phyloP scores from a whole-genome alignment of 2,113 vertebrate species.

The Chionis minor region DNA sequence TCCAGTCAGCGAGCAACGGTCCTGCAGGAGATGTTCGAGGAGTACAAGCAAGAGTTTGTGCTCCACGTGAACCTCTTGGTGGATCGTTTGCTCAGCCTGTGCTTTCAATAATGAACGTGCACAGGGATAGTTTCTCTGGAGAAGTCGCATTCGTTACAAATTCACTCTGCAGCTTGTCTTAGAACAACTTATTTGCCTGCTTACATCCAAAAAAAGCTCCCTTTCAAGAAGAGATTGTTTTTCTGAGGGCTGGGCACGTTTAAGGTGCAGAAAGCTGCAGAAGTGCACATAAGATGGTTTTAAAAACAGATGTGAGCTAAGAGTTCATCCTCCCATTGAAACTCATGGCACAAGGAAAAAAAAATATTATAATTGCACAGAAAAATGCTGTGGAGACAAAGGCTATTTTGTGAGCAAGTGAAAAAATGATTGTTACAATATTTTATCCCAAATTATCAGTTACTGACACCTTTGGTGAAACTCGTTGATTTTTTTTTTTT shows the following conservation, averaged over 20 bases:
- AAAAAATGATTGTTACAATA: not conserved
- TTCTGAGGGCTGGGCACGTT: not conserved
- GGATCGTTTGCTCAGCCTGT: not conserved
- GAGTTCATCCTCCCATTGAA: not conserved
- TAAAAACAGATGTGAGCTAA: not conserved
- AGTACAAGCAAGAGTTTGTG: not conserved
- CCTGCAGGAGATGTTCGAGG: not conserved
- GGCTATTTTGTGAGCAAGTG: not conserved
- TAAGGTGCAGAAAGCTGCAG: not conserved
- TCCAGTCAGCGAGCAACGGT: not conserved
- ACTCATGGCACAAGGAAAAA: not conserved
- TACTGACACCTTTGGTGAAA: not conserved
- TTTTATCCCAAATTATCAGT: not conserved
- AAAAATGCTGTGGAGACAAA: not conserved
- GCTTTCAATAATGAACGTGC: not conserved
- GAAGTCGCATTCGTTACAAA: not conserved
- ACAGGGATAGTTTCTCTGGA: not conserved
- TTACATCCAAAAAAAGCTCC: not conserved
- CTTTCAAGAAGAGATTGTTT: not conserved
- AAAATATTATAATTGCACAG: not conserved
- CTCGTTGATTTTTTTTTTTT: not conserved
- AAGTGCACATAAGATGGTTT: not conserved
- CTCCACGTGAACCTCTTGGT: not conserved
- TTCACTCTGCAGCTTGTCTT: not conserved
- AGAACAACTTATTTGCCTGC: not conserved